Evolutionary conservation across 2,113 vertebrate species (phyloP).

Genomic region (Cisticola juncidis): DNA sequence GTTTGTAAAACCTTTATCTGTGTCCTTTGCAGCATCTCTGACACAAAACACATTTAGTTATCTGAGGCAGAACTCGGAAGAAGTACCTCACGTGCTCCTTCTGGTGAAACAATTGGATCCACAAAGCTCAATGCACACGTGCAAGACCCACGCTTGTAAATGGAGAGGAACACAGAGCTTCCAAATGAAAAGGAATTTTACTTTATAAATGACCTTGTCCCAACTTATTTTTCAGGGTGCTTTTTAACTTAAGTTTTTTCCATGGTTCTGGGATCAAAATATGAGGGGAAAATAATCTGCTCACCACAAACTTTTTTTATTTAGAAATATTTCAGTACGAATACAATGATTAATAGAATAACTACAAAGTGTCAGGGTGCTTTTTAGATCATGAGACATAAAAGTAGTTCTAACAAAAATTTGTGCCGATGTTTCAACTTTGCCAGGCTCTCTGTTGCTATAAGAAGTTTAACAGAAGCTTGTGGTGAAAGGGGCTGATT

Average conservation of each 20-base stretch:
- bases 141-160: not conserved
- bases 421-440: not conserved
- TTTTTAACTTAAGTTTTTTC: not conserved
- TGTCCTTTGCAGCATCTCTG: not conserved
- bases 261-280: not conserved
- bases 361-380: not conserved
- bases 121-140: rapidly evolving
- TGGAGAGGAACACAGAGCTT: not conserved
- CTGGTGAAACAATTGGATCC: not conserved
- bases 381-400: not conserved
- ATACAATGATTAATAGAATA: not conserved
- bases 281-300: not conserved
- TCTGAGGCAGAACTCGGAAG: not conserved
- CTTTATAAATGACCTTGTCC: not conserved
- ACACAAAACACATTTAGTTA: not conserved
- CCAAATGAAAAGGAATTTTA: not conserved
- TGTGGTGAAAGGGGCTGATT: not conserved
- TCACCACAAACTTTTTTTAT: not conserved
- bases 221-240: not conserved
- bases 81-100: not conserved
- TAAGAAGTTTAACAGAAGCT: not conserved
- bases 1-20: not conserved
- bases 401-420: not conserved
- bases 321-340: not conserved
- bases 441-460: not conserved